Base-by-base conservation (phyloP, 2,797 vertebrate species). In the Gila robusta region DNA sequence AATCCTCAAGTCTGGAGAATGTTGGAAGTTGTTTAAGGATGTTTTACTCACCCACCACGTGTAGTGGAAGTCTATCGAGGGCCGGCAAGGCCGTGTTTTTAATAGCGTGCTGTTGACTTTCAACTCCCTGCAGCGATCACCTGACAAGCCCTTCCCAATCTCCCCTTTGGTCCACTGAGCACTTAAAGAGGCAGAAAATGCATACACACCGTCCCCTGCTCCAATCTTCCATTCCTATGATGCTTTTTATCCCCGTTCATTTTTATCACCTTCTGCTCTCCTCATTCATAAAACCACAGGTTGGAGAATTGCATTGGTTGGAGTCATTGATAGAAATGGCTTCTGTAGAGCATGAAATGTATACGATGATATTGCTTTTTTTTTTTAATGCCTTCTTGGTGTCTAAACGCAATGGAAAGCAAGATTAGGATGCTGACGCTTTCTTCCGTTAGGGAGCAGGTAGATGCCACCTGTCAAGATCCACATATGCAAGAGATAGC, bases 81-180 rank as follows among this genome's bases (percentile, higher is more conserved):
- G n/a, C 39, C 12, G 3, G 17, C 26, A 52, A 62, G 76, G 47
- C 5, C 3, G 4, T 71, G 74, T 79, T 92, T 91, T 88, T 93
- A 91, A 81, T 91, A 89, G 90, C 90, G 90, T 92, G 91, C 84
- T 86, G 83, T 92, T 92, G 91, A 90, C 84, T 90, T 90, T 88
- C 79, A 76, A 85, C 79, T 87, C 87, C 85, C 81, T 49, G 21
- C 78, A 89, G 89, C 87, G 85, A 87, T 91, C 90, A 89, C 90
- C 89, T 76, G 90, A 93, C 91, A 90, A 88, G 81, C 87, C 88
- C 79, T 87, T 82, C 86, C 87, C 49, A 84, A 83, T 87, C n/a
- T 32, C 39, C 82, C 17, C 87, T 77, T 44, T 87, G 87, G 86
- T 92, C 91, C 88, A 90, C 87, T 74, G 56, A 85, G 70, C 91